These are phyloP conservation scores for Chelon auratus DNA, from an alignment of 2,797 vertebrate genomes.

Conservation along the genomic window DNA sequence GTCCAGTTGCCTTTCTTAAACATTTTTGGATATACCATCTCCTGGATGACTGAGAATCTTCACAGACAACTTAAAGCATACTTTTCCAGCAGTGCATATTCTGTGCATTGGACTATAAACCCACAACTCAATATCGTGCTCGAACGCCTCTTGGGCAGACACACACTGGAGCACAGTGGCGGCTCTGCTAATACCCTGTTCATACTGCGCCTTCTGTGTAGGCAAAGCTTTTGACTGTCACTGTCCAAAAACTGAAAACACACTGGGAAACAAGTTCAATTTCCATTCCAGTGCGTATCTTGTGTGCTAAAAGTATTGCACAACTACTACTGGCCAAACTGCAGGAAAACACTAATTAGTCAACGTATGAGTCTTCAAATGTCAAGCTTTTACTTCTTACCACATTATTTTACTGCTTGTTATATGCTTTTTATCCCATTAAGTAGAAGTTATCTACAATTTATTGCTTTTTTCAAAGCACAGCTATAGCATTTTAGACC, in stretches of 20 bases:
- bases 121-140: neutral
- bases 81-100: neutral
- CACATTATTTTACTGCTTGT: neutral
- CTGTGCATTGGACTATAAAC: too few relatives aligned
- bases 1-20: too few relatives aligned
- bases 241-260: neutral
- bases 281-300: too few relatives aligned
- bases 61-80: neutral
- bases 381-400: neutral
- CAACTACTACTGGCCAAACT: too few relatives aligned
- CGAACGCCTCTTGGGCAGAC: neutral
- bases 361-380: neutral
- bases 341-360: too few relatives aligned
- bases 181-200: neutral
- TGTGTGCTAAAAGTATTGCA: neutral
- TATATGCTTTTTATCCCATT: conserved; percentile 1
- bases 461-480: neutral
- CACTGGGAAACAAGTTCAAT: neutral
- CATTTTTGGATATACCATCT: too few relatives aligned
- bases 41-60: too few relatives aligned
- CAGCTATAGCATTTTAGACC: neutral
- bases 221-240: neutral
- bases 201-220: neutral
- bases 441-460: neutral
- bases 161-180: neutral